Evolutionary conservation across 2,797 vertebrate species (phyloP).

Genomic region (Anguilla marmorata): DNA sequence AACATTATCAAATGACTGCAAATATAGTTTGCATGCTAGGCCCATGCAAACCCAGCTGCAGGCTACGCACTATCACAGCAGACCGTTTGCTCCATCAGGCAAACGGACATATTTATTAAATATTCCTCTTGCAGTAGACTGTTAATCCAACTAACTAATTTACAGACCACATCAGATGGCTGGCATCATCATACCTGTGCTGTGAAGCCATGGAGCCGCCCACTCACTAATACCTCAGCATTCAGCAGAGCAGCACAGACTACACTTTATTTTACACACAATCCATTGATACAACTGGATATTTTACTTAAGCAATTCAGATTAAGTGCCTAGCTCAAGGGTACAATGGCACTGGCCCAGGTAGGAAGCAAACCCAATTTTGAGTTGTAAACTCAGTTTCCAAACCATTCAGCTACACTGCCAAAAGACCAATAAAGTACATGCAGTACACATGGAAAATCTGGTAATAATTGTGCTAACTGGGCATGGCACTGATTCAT

Average conservation of each 20-base stretch:
- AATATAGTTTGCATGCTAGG: not conserved
- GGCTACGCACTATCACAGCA: not conserved
- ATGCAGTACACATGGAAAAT: not conserved
- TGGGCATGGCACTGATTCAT: not conserved
- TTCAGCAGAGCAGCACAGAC: too few species aligned
- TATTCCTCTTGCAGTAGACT: not conserved
- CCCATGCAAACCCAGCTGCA: not conserved
- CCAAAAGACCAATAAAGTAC: not conserved
- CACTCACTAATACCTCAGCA: too few species aligned
- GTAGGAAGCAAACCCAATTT: not conserved
- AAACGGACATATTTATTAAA: not conserved
- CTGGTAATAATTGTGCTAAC: constrained; percentile 1
- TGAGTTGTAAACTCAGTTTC: too few species aligned
- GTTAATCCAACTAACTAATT: not conserved
- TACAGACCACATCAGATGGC: too few species aligned
- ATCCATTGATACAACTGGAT: too few species aligned
- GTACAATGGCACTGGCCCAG: not conserved
- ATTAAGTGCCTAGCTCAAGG: too few species aligned
- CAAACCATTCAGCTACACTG: not conserved
- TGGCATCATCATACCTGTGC: too few species aligned
- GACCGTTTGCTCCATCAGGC: not conserved
- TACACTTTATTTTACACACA: too few species aligned
- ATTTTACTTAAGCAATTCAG: too few species aligned
- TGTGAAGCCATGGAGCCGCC: too few species aligned
- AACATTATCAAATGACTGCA: not conserved